Base-by-base conservation (phyloP, 2,113 vertebrate species). In the Bubo scandiacus region DNA sequence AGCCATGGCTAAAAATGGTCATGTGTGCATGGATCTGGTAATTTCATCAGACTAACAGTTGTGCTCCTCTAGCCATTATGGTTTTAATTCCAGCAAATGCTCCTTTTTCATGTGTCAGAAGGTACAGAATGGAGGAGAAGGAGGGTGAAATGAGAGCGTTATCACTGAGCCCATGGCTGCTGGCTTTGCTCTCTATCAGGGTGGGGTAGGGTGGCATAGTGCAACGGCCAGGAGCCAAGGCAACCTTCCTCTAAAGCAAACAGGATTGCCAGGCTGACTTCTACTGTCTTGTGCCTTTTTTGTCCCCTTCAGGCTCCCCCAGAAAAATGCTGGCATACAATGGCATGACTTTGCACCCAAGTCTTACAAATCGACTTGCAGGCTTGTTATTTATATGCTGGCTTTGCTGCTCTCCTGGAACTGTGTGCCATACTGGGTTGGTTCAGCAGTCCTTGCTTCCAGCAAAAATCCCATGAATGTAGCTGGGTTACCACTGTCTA, bases 261-360 rank as follows among this genome's bases (percentile, higher is more conserved):
- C 21, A n/a, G 40, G 47, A 5, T 57, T 81, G 43, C 68, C 78
- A 86, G 74, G 22, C 57, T 54, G 9, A 27, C 47, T 85, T 57
- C 51, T 80, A 13, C 40, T 5, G 6, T 5, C 81, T 45, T 27
- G 34, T 15, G 65, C 52, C n/a, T 75, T 67, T 91, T 65, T 52
- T 94, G 83, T 61, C 30, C 61, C 27, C 52, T 42, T 92, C 49
- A 40, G 68, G 27, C 40, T 86, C 8, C 54, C 36, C 45, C 61
- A 40, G 62, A 45, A 43, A 81, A 58, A 19, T 10, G 21, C 72
- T 92, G 83, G 55, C 67, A 34, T 5, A 5, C 8, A 15, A 12
- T 0, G 0, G 15, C 5, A 3, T 4, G 26, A 11, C 8, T 57
- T 47, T 13, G 54, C 3, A 1, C 67, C 74, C 45, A 16, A 4